These are phyloP conservation scores for Portunus trituberculatus DNA, from an alignment of 1,140 invertebrate species.

Conservation along the genomic window DNA sequence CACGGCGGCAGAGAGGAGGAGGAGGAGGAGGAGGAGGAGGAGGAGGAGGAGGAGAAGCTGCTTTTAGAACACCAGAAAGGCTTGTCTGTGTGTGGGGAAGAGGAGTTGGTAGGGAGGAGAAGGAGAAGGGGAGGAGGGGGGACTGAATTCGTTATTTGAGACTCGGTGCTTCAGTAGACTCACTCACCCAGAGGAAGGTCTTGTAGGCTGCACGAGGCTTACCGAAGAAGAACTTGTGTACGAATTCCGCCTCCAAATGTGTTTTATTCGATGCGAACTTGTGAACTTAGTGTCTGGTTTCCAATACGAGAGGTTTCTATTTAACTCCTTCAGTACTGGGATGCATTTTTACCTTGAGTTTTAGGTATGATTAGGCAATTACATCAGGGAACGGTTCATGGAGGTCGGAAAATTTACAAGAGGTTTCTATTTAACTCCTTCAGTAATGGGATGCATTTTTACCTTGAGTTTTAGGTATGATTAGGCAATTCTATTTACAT, in stretches of 20 bases:
- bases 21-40: neutral
- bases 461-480: no score
- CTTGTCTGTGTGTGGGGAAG: neutral
- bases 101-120: neutral
- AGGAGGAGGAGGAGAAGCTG: neutral
- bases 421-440: no score
- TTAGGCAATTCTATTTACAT: no score
- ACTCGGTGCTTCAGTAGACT: neutral
- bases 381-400: no score
- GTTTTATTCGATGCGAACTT: no score
- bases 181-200: neutral
- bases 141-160: neutral
- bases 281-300: no score
- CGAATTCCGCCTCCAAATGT: neutral
- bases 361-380: no score
- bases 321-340: no score
- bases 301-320: no score
- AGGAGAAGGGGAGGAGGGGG: neutral
- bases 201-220: neutral
- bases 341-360: no score
- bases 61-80: neutral
- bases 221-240: neutral
- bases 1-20: neutral
- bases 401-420: no score
- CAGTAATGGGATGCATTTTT: no score